Percentiles rank a stretch among this genome's conserved stretches.
Conservation (phyloP, 2,888 invertebrate species). For the Cantharis lateralis region DNA sequence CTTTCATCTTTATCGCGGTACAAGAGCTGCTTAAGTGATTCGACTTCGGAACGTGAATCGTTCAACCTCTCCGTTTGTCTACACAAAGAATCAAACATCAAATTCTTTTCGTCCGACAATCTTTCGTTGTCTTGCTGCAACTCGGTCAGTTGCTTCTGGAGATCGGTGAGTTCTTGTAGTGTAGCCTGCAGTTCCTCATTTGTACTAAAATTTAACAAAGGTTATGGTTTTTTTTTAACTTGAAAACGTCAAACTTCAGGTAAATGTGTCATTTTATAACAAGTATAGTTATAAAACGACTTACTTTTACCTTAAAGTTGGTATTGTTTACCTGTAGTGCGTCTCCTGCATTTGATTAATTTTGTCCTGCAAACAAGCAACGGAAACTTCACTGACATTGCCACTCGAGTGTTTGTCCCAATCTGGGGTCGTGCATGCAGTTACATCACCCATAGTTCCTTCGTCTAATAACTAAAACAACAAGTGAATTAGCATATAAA, state of each 20-base stretch:
- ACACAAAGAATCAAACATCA: slow-evolving; percentile 87
- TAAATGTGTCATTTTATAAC: too few relatives aligned
- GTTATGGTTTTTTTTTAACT: too few relatives aligned
- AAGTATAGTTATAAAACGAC: too few relatives aligned
- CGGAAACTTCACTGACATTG: slow-evolving; percentile 85
- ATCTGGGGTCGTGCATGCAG: slow-evolving; percentile 77
- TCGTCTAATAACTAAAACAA: slow-evolving; percentile 44
- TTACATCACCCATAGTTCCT: slow-evolving; percentile 56
- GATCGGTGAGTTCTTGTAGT: slow-evolving; percentile 86
- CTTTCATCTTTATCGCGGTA: slow-evolving; percentile 69
- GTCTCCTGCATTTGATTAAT: slow-evolving; percentile 93
- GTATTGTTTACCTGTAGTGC: slow-evolving; percentile 68
- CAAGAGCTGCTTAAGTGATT: slow-evolving; percentile 79
- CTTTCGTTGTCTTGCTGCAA: slow-evolving; percentile 87
- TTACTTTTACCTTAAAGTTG: too few relatives aligned
- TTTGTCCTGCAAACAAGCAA: slow-evolving; percentile 91
- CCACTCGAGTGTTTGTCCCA: slow-evolving; percentile 93
- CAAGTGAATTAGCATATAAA: background rate
- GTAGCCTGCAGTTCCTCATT: slow-evolving; percentile 94
- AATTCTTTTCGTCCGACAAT: slow-evolving; percentile 85
- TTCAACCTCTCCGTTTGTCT: slow-evolving; percentile 91
- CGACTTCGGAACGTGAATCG: slow-evolving; percentile 83
- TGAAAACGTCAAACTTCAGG: too few relatives aligned
- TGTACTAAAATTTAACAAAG: slow-evolving; percentile 62
- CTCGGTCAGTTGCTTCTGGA: slow-evolving; percentile 85